Percentiles rank a stretch among this genome's conserved stretches.
phyloP scores from a whole-genome alignment of 2,888 invertebrate species.

The Hirtodrosophila duncani region DNA sequence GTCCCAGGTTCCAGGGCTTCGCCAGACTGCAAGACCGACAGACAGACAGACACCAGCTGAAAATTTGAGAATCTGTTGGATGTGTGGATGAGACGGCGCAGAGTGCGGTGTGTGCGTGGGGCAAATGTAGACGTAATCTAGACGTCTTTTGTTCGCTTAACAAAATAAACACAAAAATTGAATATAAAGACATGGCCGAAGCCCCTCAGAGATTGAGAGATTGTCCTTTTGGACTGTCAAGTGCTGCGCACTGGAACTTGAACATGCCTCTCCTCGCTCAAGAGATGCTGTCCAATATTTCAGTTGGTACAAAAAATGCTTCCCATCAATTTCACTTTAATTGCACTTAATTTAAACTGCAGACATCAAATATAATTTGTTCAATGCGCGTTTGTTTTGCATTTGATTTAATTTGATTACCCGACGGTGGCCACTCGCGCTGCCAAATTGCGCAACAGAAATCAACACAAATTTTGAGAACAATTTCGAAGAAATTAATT shows the following conservation, averaged over 20 bases:
- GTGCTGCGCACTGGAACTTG: conserved; percentile 14
- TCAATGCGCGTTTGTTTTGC: conserved; percentile 2
- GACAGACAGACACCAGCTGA: too few relatives aligned
- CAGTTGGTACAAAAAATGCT: too few relatives aligned
- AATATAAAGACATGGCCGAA: conserved; percentile 11
- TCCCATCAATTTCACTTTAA: conserved; percentile 44
- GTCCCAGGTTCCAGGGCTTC: too few relatives aligned
- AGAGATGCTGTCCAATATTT: too few relatives aligned
- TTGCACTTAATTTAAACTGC: conserved; percentile 55
- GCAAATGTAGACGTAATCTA: conserved; percentile 58
- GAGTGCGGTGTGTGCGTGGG: too few relatives aligned
- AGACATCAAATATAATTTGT: conserved; percentile 36
- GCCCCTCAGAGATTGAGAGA: conserved; percentile 34
- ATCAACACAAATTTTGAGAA: conserved; percentile 24
- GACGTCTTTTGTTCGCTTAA: conserved; percentile 52
- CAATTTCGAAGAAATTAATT: conserved; percentile 19
- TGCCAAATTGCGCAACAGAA: conserved; percentile 51
- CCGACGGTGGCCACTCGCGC: conserved; percentile 34
- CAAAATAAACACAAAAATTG: conserved; percentile 3
- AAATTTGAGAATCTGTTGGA: too few relatives aligned
- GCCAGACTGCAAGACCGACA: too few relatives aligned
- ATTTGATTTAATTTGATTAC: conserved; percentile 62
- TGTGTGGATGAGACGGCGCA: too few relatives aligned
- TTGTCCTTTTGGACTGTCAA: conserved; percentile 31
- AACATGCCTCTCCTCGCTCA: too few relatives aligned